Base-by-base conservation (phyloP, 2,797 vertebrate genomes). In the Nannoperca australis region DNA sequence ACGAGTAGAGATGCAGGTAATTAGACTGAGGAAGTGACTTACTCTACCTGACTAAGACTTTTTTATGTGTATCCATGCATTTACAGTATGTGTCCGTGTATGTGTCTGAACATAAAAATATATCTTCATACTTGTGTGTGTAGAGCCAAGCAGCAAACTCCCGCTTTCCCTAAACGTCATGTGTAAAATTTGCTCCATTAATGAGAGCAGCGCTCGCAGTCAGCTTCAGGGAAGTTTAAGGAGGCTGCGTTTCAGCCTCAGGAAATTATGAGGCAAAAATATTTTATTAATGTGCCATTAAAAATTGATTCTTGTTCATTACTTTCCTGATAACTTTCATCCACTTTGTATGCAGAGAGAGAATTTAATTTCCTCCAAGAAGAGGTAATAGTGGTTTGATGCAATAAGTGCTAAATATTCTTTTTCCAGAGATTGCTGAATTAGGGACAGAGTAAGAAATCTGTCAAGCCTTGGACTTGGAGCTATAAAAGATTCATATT, bases 281-380 rank as follows among this genome's bases (percentile, higher is more conserved):
- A 81, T 89, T 89, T 92, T 92, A 93, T 94, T 91, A 93, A 95
- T 92, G 85, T 67, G 36, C 60, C 79, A 91, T 93, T 94, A 93
- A 93, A 94, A 93, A 92, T 93, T 42, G 44, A 95, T 92, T 88
- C 49, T 58, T 63, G 75, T 87, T 92, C 90, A 92, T 94, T 92
- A 89, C 78, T 87, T 88, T 88, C 70, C 73, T 89, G 82, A 91
- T 88, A 89, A 89, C 85, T 87, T 87, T 75, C 76, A 65, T 81
- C 87, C 77, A 85, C 80, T 92, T 89, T 91, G 73, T 79, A 89
- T 88, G 87, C 80, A 74, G 49, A 59, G 66, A 45, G 47, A 68
- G 56, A 73, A 84, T 82, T 86, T 77, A 17, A 83, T 92, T 90
- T 91, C 81, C 85, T 89, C 81, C 75, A 69, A 76, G 67, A 78